Conservation (phyloP, 2,888 invertebrate species). For the Cantharis rustica region DNA sequence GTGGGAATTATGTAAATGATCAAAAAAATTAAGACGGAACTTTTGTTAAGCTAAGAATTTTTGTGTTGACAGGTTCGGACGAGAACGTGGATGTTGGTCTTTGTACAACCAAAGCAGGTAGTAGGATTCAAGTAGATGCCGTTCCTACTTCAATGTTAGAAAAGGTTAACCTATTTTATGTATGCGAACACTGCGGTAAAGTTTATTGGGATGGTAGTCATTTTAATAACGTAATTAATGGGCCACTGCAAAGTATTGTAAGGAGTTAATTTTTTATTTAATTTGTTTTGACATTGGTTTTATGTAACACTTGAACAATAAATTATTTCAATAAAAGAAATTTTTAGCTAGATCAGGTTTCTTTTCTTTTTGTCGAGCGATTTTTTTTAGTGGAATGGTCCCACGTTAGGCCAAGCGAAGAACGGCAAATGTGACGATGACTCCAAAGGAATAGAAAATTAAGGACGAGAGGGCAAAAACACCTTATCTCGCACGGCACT, state of each 20-base stretch:
- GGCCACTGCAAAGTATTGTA: slow-evolving; percentile 49
- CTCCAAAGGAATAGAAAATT: too few species aligned
- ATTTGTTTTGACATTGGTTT: background rate
- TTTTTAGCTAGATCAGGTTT: background rate
- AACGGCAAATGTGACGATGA: too few species aligned
- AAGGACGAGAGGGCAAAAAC: too few species aligned
- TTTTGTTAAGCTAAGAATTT: slow-evolving; percentile 2
- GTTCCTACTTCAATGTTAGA: slow-evolving; percentile 47
- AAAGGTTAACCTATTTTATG: slow-evolving; percentile 61
- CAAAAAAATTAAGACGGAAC: background rate
- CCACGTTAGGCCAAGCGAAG: too few species aligned
- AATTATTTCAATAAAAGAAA: background rate
- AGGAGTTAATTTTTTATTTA: background rate
- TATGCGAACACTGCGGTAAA: slow-evolving; percentile 77
- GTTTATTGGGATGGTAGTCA: slow-evolving; percentile 70
- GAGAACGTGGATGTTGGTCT: slow-evolving; percentile 52
- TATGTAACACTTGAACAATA: background rate
- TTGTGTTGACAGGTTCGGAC: slow-evolving; percentile 44
- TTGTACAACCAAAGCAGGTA: slow-evolving; percentile 62
- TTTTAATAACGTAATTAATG: slow-evolving; percentile 47
- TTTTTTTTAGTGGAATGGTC: too few species aligned
- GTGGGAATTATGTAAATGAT: slow-evolving; percentile 50
- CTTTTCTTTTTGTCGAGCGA: background rate
- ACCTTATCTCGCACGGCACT: too few species aligned
- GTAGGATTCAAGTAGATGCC: slow-evolving; percentile 60